A percentile compares a stretch with the other conserved stretches of the same genome.
These are phyloP conservation scores for Rhea pennata DNA, from an alignment of 2,113 vertebrate genomes.

Conservation along the genomic window DNA sequence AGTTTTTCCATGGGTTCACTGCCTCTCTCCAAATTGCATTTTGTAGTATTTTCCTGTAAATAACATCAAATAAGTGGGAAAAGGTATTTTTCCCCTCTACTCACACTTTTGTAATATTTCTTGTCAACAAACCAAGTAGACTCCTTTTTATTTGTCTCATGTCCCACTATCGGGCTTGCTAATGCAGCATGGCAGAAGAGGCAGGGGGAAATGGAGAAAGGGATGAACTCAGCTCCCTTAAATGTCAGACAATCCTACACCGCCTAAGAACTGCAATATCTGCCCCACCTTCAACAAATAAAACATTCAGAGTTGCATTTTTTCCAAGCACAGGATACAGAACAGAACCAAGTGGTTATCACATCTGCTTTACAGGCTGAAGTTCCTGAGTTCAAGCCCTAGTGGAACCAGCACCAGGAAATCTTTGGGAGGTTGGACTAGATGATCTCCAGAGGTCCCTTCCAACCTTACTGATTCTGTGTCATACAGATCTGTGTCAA, in stretches of 20 bases:
- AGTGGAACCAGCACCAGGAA: no score
- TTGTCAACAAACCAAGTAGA: not conserved
- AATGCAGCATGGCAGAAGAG: not conserved
- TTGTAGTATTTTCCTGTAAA: not conserved
- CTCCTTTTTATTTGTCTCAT: not conserved
- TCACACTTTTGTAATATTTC: not conserved
- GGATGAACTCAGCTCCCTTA: not conserved
- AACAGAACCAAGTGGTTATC: no score
- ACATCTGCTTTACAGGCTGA: no score
- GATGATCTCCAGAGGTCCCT: no score
- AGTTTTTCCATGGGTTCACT: not conserved
- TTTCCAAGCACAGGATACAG: not conserved
- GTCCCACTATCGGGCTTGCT: not conserved
- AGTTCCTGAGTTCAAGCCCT: no score
- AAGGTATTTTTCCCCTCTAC: not conserved
- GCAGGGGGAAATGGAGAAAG: not conserved
- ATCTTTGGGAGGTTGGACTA: no score
- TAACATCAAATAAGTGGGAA: not conserved
- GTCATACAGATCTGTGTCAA: not conserved
- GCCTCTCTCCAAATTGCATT: not conserved
- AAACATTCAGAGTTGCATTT: not conserved
- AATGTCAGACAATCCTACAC: not conserved
- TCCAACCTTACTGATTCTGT: no score
- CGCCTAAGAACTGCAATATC: not conserved
- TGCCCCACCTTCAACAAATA: not conserved